These are phyloP conservation scores for Sphyrna mokarran DNA, from an alignment of 2,113 vertebrate genomes.

Conservation along the genomic window DNA sequence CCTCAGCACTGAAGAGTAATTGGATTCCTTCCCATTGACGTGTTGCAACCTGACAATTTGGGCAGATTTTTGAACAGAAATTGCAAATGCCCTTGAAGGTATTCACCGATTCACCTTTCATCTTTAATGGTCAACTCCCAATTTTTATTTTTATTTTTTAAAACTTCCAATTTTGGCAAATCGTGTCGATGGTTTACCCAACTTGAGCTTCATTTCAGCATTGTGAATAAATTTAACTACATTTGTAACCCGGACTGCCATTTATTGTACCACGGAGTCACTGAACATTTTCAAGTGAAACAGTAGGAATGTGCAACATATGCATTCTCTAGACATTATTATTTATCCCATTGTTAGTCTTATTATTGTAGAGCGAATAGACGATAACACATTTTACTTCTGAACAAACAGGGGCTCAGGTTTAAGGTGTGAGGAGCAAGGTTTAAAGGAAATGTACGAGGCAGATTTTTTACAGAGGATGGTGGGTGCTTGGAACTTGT, in stretches of 20 bases:
- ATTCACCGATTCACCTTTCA: background rate
- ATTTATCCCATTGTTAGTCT: background rate
- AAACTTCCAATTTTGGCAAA: background rate
- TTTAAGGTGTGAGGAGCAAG: too few relatives aligned
- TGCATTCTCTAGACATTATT: background rate
- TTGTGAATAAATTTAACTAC: too few relatives aligned
- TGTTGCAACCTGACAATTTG: slow-evolving; percentile 47
- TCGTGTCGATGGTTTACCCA: background rate
- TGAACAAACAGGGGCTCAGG: background rate
- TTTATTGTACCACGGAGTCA: background rate
- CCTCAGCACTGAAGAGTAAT: slow-evolving; percentile 51
- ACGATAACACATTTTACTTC: background rate
- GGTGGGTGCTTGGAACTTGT: too few relatives aligned
- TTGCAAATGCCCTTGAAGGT: slow-evolving; percentile 41
- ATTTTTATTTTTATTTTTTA: background rate
- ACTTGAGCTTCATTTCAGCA: background rate
- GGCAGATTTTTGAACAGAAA: slow-evolving; percentile 47
- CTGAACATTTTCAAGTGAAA: background rate
- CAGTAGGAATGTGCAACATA: background rate
- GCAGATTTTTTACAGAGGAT: too few relatives aligned
- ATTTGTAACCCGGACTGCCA: background rate
- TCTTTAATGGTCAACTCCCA: background rate
- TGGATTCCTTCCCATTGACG: slow-evolving; percentile 56
- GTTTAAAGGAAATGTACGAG: too few relatives aligned
- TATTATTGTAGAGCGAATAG: background rate